Conservation (phyloP, 2,888 invertebrate species). For the Camponotus fellah region DNA sequence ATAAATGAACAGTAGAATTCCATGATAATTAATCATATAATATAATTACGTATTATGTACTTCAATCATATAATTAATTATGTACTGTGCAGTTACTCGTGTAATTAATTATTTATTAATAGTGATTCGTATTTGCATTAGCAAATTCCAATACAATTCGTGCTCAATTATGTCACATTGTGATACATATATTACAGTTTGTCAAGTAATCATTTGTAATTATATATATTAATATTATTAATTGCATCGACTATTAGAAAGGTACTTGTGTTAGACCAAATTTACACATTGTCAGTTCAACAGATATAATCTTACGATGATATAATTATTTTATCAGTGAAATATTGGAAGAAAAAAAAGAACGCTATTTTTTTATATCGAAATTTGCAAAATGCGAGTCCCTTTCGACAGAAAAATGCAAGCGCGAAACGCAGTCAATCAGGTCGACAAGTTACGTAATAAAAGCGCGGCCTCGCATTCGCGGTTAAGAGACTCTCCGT, state of each 20-base stretch:
- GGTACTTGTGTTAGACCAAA: neutral
- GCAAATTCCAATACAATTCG: slow-evolving; percentile 18
- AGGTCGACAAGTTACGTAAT: slow-evolving; percentile 45
- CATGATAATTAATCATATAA: slow-evolving; percentile 31
- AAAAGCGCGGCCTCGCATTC: slow-evolving; percentile 38
- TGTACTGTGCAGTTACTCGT: neutral
- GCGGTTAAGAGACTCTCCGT: slow-evolving; percentile 37
- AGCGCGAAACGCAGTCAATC: slow-evolving; percentile 34
- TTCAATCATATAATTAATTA: slow-evolving; percentile 31
- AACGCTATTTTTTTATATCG: neutral
- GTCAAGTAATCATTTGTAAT: neutral
- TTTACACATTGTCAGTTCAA: neutral
- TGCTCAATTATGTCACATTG: slow-evolving; percentile 2
- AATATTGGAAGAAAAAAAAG: neutral
- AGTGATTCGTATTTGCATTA: slow-evolving; percentile 11
- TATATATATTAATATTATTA: neutral
- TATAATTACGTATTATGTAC: neutral
- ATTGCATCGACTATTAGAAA: neutral
- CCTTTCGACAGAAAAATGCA: slow-evolving; percentile 15
- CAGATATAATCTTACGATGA: neutral
- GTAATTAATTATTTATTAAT: neutral
- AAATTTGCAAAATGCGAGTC: slow-evolving; percentile 14
- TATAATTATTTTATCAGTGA: neutral
- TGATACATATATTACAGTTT: neutral
- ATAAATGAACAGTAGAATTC: neutral